phyloP scores from a whole-genome alignment of 2,113 vertebrate species.

The Paramisgurnus dabryanus region DNA sequence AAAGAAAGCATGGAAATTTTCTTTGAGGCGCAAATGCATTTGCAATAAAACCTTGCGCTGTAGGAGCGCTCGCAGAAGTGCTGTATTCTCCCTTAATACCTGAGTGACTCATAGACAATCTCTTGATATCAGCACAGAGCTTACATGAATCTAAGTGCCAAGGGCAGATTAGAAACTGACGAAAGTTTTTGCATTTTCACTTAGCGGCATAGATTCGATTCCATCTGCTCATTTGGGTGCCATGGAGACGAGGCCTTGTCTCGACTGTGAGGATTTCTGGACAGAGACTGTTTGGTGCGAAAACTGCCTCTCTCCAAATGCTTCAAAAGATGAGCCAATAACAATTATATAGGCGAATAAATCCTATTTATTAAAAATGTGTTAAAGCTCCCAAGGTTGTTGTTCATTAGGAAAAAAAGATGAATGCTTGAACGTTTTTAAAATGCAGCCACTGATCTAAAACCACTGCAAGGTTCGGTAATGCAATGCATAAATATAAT shows the following conservation, averaged over 20 bases:
- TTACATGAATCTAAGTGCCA: conserved; percentile 41
- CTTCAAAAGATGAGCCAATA: conserved; percentile 43
- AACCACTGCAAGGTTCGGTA: not conserved
- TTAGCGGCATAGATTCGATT: conserved; percentile 46
- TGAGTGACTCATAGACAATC: conserved; percentile 47
- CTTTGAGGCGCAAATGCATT: conserved; percentile 36
- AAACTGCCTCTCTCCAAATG: conserved; percentile 48
- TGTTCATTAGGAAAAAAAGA: not conserved
- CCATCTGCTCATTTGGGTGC: conserved; percentile 51
- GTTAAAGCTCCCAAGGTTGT: conserved; percentile 12
- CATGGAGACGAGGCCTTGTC: conserved; percentile 48
- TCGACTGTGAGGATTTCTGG: conserved; percentile 35
- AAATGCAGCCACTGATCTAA: not conserved
- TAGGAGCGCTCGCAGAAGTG: conserved; percentile 32
- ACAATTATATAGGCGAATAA: conserved; percentile 35
- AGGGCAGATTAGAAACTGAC: conserved; percentile 44
- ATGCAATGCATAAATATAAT: not conserved
- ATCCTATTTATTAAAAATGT: conserved; percentile 35
- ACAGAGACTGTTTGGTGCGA: conserved; percentile 46
- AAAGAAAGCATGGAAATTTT: conserved; percentile 37
- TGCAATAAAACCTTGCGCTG: conserved; percentile 41
- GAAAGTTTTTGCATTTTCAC: conserved; percentile 48
- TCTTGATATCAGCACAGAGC: conserved; percentile 38
- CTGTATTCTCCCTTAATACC: conserved; percentile 45
- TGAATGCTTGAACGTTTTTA: not conserved